Evolutionary conservation across 2,113 vertebrate species (phyloP), one percentile per base, ranked within the genome.

Genomic region (Papio anubis): DNA sequence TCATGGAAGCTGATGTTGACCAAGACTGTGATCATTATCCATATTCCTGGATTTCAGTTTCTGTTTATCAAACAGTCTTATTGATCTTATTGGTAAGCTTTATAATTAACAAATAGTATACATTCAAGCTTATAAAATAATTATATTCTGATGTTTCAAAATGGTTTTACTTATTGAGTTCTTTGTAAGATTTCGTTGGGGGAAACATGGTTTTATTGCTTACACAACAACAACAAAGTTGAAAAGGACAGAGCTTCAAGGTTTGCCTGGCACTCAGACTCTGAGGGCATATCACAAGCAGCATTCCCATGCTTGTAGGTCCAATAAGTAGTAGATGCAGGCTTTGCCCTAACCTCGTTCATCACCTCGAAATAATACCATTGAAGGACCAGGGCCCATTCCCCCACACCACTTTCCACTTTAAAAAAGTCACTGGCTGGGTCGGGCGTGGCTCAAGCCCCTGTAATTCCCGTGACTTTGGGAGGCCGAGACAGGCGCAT

Each of bases 381-480:
- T 50, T 59, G 50, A 59, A 88, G 83, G 68, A 48, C 66, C 32
- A 68, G 66, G 66, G 32, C 66, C 14, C 72, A 75, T 84, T 80
- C 35, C 23, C 21, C 59, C 20, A n/a, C 11, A 72, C 43, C 80
- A 50, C 86, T 70, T 89, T 93, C 64, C 61, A 89, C 20, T 88
- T 91, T 76, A 75, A 82, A 96, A 96, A 95, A 93, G 57, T 78
- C 90, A 43, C 59, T n/a, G n/a, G n/a, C n/a, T n/a, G n/a, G n/a
- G n/a, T n/a, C n/a, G n/a, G n/a, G n/a, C n/a, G n/a, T n/a, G 45
- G 45, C 45, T 45, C 45, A 45, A 45, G 8, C 45, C 45, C 45
- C 45, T 45, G 45, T 45, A 45, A 45, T 45, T 45, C 45, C 45
- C 2, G 45, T 8, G n/a, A 45, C 45, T 45, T 45, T 45, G 45